phyloP scores from a whole-genome alignment of 2,888 invertebrate genomes.

The Cyrtodaria siliqua region DNA sequence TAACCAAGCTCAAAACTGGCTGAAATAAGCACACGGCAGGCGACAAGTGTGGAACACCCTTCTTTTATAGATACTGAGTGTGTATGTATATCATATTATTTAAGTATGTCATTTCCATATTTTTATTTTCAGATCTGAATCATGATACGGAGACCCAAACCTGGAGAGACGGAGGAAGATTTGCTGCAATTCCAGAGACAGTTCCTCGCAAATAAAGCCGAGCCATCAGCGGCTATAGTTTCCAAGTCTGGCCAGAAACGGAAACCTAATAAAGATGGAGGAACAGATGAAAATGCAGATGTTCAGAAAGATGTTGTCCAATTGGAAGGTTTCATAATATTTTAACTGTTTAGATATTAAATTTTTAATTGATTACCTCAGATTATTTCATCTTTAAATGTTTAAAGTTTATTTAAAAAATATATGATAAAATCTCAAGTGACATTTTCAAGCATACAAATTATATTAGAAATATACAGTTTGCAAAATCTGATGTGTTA shows the following conservation, averaged over 20 bases:
- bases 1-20: too few species aligned
- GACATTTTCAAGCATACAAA: too few species aligned
- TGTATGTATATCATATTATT: neutral
- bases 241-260: constrained; percentile 70
- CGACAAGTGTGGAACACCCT: too few species aligned
- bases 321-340: constrained; percentile 63
- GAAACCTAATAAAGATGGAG: constrained; percentile 42
- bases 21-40: too few species aligned
- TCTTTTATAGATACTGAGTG: neutral
- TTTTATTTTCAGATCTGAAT: neutral
- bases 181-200: constrained; percentile 81
- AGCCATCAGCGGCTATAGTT: constrained; percentile 71
- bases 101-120: neutral
- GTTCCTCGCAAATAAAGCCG: constrained; percentile 72
- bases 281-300: neutral
- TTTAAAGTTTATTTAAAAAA: too few species aligned
- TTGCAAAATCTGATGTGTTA: too few species aligned
- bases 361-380: too few species aligned
- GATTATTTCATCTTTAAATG: too few species aligned
- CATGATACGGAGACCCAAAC: constrained; percentile 75
- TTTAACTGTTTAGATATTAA: too few species aligned
- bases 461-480: too few species aligned
- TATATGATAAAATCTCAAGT: too few species aligned
- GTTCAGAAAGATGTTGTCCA: constrained; percentile 70
- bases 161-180: constrained; percentile 83